A percentile compares a stretch with the other conserved stretches of the same genome.
Evolutionary conservation across 35 echinoderm and acorn worm species (phyloP).

Genomic region (Apostichopus japonicus): DNA sequence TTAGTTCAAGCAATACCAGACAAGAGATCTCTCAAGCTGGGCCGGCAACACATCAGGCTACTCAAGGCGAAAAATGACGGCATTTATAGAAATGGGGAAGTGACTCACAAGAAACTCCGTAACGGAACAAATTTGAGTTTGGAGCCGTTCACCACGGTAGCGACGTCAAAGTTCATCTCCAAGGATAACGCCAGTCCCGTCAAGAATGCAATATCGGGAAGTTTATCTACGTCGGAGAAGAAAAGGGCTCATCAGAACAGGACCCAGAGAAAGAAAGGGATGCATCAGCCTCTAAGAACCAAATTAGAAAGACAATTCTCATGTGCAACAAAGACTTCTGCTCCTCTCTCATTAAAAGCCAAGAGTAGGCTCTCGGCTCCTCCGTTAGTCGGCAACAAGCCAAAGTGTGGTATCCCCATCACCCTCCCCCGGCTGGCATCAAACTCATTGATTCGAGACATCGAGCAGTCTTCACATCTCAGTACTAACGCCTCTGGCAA

Average conservation of each 20-base stretch:
- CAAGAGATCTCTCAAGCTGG: slow-evolving; percentile 17
- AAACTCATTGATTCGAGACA: slow-evolving; percentile 42
- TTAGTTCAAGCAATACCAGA: background rate
- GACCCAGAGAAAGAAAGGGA: slow-evolving; percentile 5
- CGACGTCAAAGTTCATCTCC: background rate
- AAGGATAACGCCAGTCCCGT: background rate
- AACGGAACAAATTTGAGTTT: slow-evolving; percentile 48
- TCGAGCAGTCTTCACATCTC: background rate
- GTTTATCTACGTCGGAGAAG: background rate
- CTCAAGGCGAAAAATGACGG: slow-evolving; percentile 5
- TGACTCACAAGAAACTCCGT: slow-evolving; percentile 26
- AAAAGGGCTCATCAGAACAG: background rate
- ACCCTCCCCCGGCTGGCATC: slow-evolving; percentile 28
- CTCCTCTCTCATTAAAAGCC: background rate
- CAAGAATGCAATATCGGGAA: background rate
- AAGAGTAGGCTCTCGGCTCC: background rate
- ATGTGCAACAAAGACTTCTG: slow-evolving; percentile 32
- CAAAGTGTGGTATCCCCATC: slow-evolving; percentile 25
- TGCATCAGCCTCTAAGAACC: slow-evolving; percentile 22
- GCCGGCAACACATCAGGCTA: background rate
- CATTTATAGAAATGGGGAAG: slow-evolving; percentile 51
- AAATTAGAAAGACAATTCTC: slow-evolving; percentile 46
- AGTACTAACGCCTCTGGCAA: slow-evolving; percentile 55
- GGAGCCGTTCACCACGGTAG: background rate
- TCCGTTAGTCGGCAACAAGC: background rate